phyloP scores from a whole-genome alignment of 2,797 vertebrate genomes.

The Periophthalmus magnuspinnatus region DNA sequence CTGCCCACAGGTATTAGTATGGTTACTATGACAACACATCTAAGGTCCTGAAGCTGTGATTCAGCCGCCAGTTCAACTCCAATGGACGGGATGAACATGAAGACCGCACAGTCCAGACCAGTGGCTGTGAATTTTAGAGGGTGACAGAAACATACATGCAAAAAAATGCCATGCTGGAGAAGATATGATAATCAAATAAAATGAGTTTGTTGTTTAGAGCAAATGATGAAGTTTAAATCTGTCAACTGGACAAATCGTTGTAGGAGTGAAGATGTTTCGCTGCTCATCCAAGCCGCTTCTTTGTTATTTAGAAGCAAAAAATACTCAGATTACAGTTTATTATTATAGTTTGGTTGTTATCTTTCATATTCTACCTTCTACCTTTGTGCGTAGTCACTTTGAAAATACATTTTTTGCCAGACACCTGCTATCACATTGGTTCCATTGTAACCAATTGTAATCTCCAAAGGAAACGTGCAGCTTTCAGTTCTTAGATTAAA shows the following conservation, averaged over 20 bases:
- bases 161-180: background rate
- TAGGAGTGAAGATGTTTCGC: too few relatives aligned
- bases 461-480: too few relatives aligned
- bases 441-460: too few relatives aligned
- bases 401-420: background rate
- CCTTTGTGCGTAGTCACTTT: background rate
- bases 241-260: too few relatives aligned
- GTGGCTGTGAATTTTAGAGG: background rate
- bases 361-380: background rate
- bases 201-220: background rate
- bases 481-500: too few relatives aligned
- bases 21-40: constrained; percentile 35
- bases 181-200: background rate
- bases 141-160: background rate
- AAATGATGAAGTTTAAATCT: too few relatives aligned
- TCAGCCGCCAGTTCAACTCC: constrained; percentile 10
- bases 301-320: background rate
- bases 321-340: background rate
- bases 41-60: constrained; percentile 24
- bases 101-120: background rate
- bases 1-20: constrained; percentile 39
- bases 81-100: background rate
- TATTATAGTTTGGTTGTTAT: background rate
- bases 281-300: too few relatives aligned
- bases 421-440: too few relatives aligned